Evolutionary conservation across 2,797 vertebrate species (phyloP), one percentile per base, ranked within the genome.

Genomic region (Gadopsis marmoratus): DNA sequence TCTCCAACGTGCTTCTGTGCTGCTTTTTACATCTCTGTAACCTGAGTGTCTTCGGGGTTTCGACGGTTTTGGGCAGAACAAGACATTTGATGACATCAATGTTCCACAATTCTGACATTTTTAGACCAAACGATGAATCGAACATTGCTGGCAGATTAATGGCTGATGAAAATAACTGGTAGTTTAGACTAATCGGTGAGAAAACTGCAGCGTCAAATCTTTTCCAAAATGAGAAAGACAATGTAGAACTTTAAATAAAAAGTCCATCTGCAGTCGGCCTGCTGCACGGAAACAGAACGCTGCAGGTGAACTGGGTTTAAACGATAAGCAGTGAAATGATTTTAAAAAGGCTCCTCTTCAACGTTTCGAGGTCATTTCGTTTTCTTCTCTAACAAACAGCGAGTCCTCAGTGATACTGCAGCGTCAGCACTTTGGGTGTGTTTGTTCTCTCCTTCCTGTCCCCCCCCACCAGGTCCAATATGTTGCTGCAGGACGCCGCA

Each of bases 401-500:
- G 31, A 55, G 33, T 50, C 71, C 11, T 74, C 21, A 4, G 14
- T 60, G 62, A 59, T n/a, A 26, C 43, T 73, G 85, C 35, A 1
- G 54, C 4, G 63, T 89, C 85, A 91, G 88, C 82, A 79, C 65
- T 69, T 79, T 63, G 60, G 71, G 67, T 59, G 82, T 21, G 65
- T 83, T 85, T 73, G 79, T 84, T 62, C 74, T 45, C 85, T 74
- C 71, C 77, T 70, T 89, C 84, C 86, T 88, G 79, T 9, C 58
- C 55, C 39, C 54, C 79, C 81, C 80, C 79, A 12, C 88, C 13
- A 7, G 64, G 63, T 68, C 59, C 91, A 86, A 89, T 92, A 90
- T 93, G 91, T 81, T 63, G 76, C 73, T 63, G 63, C 72, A 60
- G 78, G 61, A 81, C 1, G 26, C 16, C 17, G 62, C 72, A 6